Conservation (phyloP, 2,113 vertebrate genomes). For the human (Homo sapiens) region GRCh38 chr5:163303501-163304000, state of each 20-base stretch:
- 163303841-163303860: neutral
- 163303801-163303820: neutral
- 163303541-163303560: neutral
- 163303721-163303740: neutral
- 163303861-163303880: neutral
- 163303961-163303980: too few relatives aligned
- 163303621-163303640: neutral
- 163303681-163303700: neutral
- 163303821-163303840: neutral
- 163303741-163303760: neutral
- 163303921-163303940: neutral
- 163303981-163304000: too few relatives aligned
- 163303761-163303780: neutral
- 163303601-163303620: neutral
- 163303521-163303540: neutral
- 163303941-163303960: too few relatives aligned
- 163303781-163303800: neutral
- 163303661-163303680: neutral
- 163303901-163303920: neutral
- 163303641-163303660: neutral
- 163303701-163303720: neutral
- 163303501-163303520: neutral
- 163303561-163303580: neutral
- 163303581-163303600: neutral
- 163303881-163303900: neutral